These are phyloP conservation scores for Turritopsis rubra DNA, from an alignment of 30 jellyfish, hydroid and myxozoan genomes.

Conservation along the genomic window DNA sequence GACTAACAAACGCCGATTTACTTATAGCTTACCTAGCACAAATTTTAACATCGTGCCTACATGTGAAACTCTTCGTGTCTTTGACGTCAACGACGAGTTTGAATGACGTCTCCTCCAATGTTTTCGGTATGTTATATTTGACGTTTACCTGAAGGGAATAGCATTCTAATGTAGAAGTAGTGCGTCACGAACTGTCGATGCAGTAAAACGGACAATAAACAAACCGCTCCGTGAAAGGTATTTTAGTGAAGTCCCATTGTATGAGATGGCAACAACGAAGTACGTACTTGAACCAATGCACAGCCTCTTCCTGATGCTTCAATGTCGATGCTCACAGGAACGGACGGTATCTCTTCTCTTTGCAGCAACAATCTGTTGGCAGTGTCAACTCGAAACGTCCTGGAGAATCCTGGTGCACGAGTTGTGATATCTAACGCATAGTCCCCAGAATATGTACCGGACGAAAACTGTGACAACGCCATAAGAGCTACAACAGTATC, in stretches of 20 bases:
- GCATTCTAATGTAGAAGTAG: too few relatives aligned
- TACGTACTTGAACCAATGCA: slow-evolving; percentile 33
- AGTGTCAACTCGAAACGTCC: not conserved
- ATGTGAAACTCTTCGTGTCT: not conserved
- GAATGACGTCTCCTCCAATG: not conserved
- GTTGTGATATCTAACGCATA: not conserved
- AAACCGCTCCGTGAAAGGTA: not conserved
- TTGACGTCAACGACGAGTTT: not conserved
- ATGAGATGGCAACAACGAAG: not conserved
- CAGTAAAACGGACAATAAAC: too few relatives aligned
- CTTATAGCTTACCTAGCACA: not conserved
- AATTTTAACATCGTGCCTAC: not conserved
- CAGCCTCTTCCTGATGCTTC: slow-evolving; percentile 37
- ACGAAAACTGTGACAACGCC: slow-evolving; percentile 25
- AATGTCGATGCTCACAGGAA: slow-evolving; percentile 11
- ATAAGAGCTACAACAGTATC: slow-evolving; percentile 33
- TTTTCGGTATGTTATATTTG: not conserved
- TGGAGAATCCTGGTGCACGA: not conserved
- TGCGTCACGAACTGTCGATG: too few relatives aligned
- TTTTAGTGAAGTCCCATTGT: not conserved
- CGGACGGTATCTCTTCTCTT: not conserved
- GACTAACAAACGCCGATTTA: too few relatives aligned
- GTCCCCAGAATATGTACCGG: not conserved
- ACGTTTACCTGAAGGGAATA: not conserved
- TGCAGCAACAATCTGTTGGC: slow-evolving; percentile 26